These are phyloP conservation scores for Papilio gigon DNA, from an alignment of 2,888 invertebrate genomes.

Conservation along the genomic window DNA sequence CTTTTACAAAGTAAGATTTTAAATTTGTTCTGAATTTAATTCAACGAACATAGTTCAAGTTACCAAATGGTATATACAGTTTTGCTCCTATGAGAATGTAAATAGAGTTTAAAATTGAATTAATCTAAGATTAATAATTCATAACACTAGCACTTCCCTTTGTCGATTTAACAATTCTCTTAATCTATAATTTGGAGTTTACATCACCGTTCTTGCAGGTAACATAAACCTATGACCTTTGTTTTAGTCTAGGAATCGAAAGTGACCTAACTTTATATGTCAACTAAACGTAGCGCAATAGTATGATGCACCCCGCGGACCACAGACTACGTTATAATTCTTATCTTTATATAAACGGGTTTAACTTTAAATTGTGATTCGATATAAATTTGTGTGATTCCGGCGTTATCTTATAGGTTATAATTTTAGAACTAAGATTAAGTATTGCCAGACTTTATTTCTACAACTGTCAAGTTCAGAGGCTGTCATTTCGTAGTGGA, in stretches of 20 bases:
- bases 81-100: conserved; percentile 8
- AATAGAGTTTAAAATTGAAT: conserved; percentile 17
- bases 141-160: background rate
- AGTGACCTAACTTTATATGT: background rate
- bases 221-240: too few species aligned
- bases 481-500: conserved; percentile 5
- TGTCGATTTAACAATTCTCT: background rate
- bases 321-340: conserved; percentile 17
- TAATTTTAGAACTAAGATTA: background rate
- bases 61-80: conserved; percentile 33
- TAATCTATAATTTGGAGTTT: background rate
- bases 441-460: conserved; percentile 6
- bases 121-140: background rate
- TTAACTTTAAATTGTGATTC: conserved; percentile 5
- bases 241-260: too few species aligned
- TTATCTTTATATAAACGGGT: conserved; percentile 12
- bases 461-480: conserved; percentile 13
- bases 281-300: too few species aligned
- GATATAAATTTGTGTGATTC: conserved; percentile 6
- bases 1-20: conserved; percentile 33
- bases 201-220: too few species aligned
- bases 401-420: background rate
- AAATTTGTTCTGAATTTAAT: conserved; percentile 11
- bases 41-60: conserved; percentile 12
- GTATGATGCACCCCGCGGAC: too few species aligned